Conservation (phyloP, 2,113 vertebrate species). For the Leptocoma aspasia region DNA sequence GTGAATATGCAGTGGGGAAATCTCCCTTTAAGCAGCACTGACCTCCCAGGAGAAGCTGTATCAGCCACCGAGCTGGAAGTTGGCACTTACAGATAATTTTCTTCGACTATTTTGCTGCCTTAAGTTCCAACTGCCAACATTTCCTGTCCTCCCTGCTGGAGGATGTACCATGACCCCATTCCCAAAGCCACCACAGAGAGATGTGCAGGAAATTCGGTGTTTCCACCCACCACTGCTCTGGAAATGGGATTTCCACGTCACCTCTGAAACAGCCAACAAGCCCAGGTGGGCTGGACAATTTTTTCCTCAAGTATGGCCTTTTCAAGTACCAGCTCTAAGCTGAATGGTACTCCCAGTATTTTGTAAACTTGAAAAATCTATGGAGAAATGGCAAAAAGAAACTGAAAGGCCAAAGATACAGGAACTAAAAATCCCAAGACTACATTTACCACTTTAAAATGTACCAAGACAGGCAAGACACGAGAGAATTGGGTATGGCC, state of each 20-base stretch:
- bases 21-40: background rate
- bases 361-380: background rate
- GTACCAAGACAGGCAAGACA: background rate
- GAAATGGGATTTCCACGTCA: accelerated
- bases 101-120: background rate
- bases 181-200: background rate
- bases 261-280: background rate
- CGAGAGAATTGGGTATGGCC: background rate
- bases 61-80: background rate
- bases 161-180: background rate
- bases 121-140: background rate
- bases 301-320: background rate
- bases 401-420: background rate
- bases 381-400: background rate
- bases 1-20: background rate
- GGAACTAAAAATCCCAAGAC: background rate
- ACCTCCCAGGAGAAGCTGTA: background rate
- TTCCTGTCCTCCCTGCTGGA: background rate
- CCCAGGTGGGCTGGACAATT: accelerated
- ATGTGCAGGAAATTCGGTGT: background rate
- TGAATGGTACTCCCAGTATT: background rate
- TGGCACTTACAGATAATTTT: background rate
- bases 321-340: background rate
- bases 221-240: background rate
- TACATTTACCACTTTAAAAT: background rate